Percentiles rank a stretch among this genome's conserved stretches.
Conservation (phyloP, 2,797 vertebrate species). For the Dipus sagitta region DNA sequence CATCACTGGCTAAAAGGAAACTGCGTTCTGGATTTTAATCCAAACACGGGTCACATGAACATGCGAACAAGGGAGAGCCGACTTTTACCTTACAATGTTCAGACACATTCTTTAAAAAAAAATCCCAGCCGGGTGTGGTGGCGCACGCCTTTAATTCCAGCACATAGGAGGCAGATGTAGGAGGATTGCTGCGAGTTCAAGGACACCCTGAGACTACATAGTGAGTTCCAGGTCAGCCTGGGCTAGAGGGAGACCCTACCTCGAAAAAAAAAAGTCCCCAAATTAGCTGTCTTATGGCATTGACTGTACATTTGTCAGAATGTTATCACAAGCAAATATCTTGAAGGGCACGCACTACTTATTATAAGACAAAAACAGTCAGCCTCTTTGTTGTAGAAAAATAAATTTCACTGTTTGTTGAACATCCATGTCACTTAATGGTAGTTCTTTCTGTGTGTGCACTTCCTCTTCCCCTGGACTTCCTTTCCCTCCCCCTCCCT, state of each 20-base stretch:
- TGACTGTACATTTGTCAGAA: background rate
- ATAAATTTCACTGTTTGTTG: background rate
- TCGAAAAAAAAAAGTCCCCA: background rate
- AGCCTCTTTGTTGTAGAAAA: slow-evolving; percentile 18
- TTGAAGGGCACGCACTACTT: background rate
- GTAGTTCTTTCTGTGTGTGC: background rate
- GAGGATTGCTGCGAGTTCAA: no score
- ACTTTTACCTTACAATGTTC: background rate
- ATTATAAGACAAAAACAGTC: background rate
- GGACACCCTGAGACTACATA: no score
- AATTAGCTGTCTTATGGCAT: slow-evolving; percentile 22
- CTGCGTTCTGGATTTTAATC: slow-evolving; percentile 1
- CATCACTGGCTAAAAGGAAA: slow-evolving; percentile 44
- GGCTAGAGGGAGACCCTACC: no score
- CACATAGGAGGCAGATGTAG: no score
- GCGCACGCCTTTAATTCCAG: no score
- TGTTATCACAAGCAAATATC: background rate
- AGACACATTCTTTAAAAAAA: background rate
- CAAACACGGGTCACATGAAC: background rate
- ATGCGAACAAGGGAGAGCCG: background rate
- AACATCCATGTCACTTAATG: background rate
- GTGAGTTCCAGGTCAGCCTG: no score
- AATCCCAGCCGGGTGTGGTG: no score
- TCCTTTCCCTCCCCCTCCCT: background rate
- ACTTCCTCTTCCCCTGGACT: background rate